phyloP scores from a whole-genome alignment of 2,797 vertebrate genomes.

The Anniella stebbinsi region DNA sequence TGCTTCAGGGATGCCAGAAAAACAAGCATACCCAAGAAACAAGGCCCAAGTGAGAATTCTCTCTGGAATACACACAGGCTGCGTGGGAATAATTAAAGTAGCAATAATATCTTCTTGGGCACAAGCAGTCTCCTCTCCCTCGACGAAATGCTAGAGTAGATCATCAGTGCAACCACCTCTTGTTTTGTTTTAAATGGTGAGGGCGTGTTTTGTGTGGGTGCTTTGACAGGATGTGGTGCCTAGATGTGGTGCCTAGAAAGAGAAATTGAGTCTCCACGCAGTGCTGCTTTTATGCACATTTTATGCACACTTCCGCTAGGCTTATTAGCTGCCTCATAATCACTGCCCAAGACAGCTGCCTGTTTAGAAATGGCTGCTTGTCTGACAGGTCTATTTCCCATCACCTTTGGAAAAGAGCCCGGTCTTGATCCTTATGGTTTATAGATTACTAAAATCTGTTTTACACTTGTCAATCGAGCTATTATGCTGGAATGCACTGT shows the following conservation, averaged over 20 bases:
- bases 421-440: neutral
- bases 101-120: constrained; percentile 2
- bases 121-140: neutral
- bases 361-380: constrained; percentile 5
- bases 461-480: neutral
- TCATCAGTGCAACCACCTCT: neutral
- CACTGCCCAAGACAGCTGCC: neutral
- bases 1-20: neutral
- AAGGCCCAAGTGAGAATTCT: neutral
- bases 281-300: neutral
- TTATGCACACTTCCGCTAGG: neutral
- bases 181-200: too few species aligned
- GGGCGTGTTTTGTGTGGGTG: too few species aligned
- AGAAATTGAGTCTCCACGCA: neutral
- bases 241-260: neutral
- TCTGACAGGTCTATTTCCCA: neutral
- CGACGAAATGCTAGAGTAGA: neutral
- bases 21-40: neutral
- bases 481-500: neutral
- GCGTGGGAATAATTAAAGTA: constrained; percentile 1
- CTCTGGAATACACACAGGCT: neutral
- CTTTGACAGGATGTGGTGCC: neutral
- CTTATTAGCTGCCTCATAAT: neutral
- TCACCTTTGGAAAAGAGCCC: neutral
- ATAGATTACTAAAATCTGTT: neutral